These are phyloP conservation scores for Epinephelus malabaricus DNA, from an alignment of 2,797 vertebrate species.

Conservation along the genomic window DNA sequence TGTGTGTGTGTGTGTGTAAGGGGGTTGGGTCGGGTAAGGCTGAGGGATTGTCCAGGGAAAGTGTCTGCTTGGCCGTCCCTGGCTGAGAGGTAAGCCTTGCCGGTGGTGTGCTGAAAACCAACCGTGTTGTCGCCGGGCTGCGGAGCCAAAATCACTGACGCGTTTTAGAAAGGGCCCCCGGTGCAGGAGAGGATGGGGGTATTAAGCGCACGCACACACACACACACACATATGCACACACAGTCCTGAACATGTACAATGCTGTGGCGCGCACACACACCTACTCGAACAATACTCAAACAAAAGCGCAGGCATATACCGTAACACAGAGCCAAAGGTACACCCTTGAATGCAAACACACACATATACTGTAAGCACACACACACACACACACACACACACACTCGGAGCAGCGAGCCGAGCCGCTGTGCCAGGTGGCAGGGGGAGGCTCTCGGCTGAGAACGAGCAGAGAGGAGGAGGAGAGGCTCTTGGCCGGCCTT, in stretches of 20 bases:
- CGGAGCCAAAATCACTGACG: conserved; percentile 73
- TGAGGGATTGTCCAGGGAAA: conserved; percentile 71
- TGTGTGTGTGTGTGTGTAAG: conserved; percentile 1
- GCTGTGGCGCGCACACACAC: conserved; percentile 59
- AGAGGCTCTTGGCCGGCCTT: conserved; percentile 83
- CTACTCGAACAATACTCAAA: conserved; percentile 75
- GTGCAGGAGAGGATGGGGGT: conserved; percentile 68
- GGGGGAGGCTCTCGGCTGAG: conserved; percentile 77
- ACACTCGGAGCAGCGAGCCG: conserved; percentile 63
- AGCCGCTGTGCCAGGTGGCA: conserved; percentile 81
- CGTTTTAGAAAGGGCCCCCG: conserved; percentile 65
- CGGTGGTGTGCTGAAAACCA: conserved; percentile 73
- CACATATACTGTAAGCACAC: conserved; percentile 14
- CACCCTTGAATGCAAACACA: conserved; percentile 55
- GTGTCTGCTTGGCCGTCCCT: conserved; percentile 76
- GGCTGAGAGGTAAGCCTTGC: conserved; percentile 72
- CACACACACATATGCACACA: conserved; percentile 40
- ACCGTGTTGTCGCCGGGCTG: conserved; percentile 54
- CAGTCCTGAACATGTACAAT: conserved; percentile 47
- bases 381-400: conserved; percentile 30
- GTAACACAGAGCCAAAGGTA: conserved; percentile 76
- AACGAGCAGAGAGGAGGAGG: conserved; percentile 69
- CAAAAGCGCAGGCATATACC: conserved; percentile 77
- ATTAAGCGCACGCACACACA: conserved; percentile 60
- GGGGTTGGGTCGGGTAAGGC: conserved; percentile 26